A percentile compares a stretch with the other conserved stretches of the same genome.
Conservation (phyloP, 2,888 invertebrate genomes). For the Agrotis segetum region DNA sequence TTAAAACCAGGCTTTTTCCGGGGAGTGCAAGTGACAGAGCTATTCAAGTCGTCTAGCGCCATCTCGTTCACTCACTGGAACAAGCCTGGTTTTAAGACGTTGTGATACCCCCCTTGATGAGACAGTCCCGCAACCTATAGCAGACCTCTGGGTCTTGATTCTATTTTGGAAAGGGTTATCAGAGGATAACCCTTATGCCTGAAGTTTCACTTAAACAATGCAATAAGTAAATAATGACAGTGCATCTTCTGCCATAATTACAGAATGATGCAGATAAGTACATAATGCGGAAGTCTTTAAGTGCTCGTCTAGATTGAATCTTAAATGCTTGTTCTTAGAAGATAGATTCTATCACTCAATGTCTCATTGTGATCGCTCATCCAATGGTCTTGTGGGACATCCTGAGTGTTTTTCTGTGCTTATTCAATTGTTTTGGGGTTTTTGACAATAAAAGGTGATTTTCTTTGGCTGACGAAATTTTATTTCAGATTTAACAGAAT, state of each 20-base stretch:
- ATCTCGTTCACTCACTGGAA: no score
- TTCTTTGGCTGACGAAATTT: no score
- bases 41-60: no score
- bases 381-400: not conserved
- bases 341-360: conserved; percentile 5
- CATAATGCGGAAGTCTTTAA: conserved; percentile 34
- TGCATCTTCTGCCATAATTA: conserved; percentile 10
- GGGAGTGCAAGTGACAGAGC: no score
- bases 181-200: no score
- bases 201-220: not conserved
- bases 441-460: not conserved
- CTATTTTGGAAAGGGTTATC: no score
- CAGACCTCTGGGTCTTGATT: no score
- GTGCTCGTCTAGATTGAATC: conserved; percentile 36
- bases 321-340: conserved; percentile 11
- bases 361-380: conserved; percentile 18
- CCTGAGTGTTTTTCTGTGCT: not conserved
- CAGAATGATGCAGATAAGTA: conserved; percentile 6
- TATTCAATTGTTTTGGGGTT: not conserved
- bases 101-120: no score
- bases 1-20: no score
- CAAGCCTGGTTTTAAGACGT: no score
- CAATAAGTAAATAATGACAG: conserved; percentile 22
- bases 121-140: no score
- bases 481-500: no score